These are phyloP conservation scores for Moxostoma hubbsi DNA, from an alignment of 2,797 vertebrate genomes.

Conservation along the genomic window DNA sequence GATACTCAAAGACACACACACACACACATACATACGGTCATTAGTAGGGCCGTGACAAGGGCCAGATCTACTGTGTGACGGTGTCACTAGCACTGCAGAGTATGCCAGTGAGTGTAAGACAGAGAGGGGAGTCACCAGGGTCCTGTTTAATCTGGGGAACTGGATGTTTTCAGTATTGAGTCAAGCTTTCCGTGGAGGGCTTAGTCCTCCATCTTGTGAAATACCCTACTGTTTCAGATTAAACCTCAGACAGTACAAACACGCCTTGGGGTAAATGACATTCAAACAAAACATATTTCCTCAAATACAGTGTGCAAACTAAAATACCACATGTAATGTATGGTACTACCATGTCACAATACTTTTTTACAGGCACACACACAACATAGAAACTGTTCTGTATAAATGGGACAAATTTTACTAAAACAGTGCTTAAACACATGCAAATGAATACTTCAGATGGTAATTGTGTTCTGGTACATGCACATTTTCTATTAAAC, in stretches of 20 bases:
- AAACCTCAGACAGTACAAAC: conserved; percentile 23
- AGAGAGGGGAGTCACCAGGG: conserved; percentile 33
- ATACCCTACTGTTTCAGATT: conserved; percentile 30
- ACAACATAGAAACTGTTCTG: neutral
- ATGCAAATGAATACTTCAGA: neutral
- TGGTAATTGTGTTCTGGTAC: neutral
- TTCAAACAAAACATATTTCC: neutral
- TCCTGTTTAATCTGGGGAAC: conserved; percentile 40
- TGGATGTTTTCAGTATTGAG: conserved; percentile 44
- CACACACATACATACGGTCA: neutral
- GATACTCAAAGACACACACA: conserved; percentile 39
- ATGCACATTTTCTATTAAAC: neutral
- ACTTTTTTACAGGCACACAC: too few relatives aligned
- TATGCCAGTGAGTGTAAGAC: conserved; percentile 29
- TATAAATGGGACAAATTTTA: neutral
- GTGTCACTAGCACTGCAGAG: conserved; percentile 36
- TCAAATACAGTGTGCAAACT: neutral
- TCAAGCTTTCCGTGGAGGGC: conserved; percentile 29
- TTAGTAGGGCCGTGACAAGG: conserved; percentile 47
- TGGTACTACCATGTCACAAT: neutral
- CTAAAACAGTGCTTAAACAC: neutral
- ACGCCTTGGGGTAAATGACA: neutral
- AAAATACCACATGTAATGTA: neutral
- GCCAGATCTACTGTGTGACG: conserved; percentile 42
- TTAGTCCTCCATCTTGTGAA: conserved; percentile 49